Percentiles rank a stretch among this genome's conserved stretches.
phyloP scores from a whole-genome alignment of 2,113 vertebrate genomes.

The Microtus oregoni region DNA sequence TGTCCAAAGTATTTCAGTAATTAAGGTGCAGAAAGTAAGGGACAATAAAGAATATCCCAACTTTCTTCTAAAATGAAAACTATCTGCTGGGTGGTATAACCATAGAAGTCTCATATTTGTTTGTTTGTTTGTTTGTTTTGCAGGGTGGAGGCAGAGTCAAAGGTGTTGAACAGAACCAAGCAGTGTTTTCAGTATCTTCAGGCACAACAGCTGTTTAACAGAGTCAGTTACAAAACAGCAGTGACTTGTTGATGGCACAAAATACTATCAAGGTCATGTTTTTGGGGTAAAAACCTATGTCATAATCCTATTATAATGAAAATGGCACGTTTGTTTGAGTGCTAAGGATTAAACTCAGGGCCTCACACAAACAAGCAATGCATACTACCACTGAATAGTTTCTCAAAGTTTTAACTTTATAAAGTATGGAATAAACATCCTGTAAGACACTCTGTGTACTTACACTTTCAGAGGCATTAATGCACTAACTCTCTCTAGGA shows the following conservation, averaged over 20 bases:
- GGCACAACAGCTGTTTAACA: not conserved
- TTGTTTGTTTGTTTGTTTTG: not conserved
- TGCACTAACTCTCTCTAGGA: not conserved
- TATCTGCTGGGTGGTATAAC: not conserved
- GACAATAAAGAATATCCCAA: not conserved
- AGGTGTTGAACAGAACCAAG: not conserved
- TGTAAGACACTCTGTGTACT: not conserved
- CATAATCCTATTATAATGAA: not conserved
- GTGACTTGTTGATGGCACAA: not conserved
- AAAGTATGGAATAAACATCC: not conserved
- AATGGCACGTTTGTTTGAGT: not conserved
- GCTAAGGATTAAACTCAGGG: not conserved
- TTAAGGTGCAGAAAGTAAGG: slow-evolving; percentile 2
- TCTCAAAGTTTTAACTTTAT: not conserved
- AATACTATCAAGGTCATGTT: not conserved
- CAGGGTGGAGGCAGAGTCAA: no score
- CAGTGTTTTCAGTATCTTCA: not conserved
- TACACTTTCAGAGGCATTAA: not conserved
- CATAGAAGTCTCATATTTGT: not conserved
- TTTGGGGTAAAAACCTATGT: not conserved
- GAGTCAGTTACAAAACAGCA: not conserved
- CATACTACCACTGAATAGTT: not conserved
- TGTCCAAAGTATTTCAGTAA: not conserved
- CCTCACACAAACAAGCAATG: not conserved
- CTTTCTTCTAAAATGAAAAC: not conserved